Conservation (phyloP, 2,888 invertebrate species). For the Ashinkailepas kermadecensis region DNA sequence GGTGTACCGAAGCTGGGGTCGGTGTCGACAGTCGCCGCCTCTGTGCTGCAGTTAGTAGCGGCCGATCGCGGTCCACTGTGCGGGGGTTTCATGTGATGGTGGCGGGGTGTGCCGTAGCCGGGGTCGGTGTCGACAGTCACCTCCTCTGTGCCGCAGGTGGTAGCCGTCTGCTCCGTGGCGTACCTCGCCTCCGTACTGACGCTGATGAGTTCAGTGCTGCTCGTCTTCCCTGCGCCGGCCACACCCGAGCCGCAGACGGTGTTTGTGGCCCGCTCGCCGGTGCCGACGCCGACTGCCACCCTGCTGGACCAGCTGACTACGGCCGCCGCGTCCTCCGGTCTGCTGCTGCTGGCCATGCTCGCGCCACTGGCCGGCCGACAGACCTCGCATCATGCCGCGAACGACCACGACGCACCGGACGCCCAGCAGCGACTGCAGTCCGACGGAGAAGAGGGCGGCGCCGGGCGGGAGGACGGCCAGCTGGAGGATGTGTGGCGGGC, state of each 20-base stretch:
- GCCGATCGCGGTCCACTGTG: too few relatives aligned
- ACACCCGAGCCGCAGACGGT: neutral
- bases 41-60: too few relatives aligned
- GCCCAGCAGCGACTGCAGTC: neutral
- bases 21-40: too few relatives aligned
- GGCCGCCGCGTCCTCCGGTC: constrained; percentile 4
- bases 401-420: neutral
- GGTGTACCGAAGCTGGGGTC: too few relatives aligned
- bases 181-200: constrained; percentile 55
- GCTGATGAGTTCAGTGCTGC: constrained; percentile 43
- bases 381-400: neutral
- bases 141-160: constrained; percentile 39
- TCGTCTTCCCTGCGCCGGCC: neutral
- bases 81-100: too few relatives aligned
- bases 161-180: constrained; percentile 53
- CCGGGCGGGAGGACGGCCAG: neutral
- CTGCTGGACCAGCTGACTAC: neutral
- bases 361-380: neutral
- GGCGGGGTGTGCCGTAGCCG: neutral
- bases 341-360: neutral
- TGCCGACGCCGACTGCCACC: neutral
- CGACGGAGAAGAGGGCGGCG: neutral
- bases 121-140: too few relatives aligned
- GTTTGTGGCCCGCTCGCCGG: neutral
- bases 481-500: neutral